These are phyloP conservation scores for Misgurnus mizolepis DNA, from an alignment of 2,113 vertebrate genomes.

Conservation along the genomic window DNA sequence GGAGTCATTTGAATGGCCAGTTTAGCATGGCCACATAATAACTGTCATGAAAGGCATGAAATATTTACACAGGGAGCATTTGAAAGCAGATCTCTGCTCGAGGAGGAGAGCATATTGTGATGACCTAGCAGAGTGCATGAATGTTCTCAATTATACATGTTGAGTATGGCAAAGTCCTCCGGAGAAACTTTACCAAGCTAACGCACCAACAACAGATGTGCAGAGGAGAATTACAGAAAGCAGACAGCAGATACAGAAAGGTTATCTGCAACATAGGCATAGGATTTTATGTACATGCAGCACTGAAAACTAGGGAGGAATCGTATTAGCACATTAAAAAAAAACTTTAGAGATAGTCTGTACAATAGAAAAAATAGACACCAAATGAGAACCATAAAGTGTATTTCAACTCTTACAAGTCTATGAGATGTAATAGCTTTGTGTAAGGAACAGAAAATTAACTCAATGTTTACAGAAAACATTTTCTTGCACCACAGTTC, in stretches of 20 bases:
- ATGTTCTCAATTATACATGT: conserved; percentile 49
- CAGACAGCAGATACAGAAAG: not conserved
- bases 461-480: too few species aligned
- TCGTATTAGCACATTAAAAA: not conserved
- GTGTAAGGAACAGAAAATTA: too few species aligned
- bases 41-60: conserved; percentile 45
- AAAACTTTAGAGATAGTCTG: not conserved
- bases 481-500: too few species aligned
- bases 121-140: conserved; percentile 28
- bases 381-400: too few species aligned
- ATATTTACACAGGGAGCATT: conserved; percentile 35
- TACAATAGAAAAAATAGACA: too few species aligned
- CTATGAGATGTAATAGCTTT: too few species aligned
- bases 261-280: not conserved
- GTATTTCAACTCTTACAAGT: too few species aligned
- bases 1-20: not conserved
- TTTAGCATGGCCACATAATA: conserved; percentile 26
- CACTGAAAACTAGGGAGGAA: not conserved
- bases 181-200: not conserved
- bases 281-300: not conserved
- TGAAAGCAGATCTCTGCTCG: conserved; percentile 34
- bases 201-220: conserved; percentile 26
- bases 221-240: not conserved
- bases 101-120: conserved; percentile 26
- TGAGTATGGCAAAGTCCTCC: conserved; percentile 8